Evolutionary conservation across 2,888 invertebrate species (phyloP).

Genomic region (Dolichopus griseipennis): DNA sequence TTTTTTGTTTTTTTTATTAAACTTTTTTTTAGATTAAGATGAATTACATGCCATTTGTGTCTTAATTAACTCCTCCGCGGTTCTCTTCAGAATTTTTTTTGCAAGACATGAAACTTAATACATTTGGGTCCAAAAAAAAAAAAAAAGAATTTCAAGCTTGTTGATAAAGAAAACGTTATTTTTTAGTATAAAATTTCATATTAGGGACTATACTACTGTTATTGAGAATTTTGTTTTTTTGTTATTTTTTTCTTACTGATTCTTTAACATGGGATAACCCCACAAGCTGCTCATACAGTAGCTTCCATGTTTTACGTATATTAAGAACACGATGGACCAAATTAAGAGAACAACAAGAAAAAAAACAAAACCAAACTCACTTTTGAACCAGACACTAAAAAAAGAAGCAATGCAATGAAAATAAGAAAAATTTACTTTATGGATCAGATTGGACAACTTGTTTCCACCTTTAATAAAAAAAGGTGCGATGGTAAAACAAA

Average conservation of each 20-base stretch:
- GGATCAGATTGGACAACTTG: background rate
- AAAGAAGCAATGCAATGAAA: background rate
- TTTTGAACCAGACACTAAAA: background rate
- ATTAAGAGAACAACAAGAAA: background rate
- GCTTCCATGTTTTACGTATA: conserved; percentile 1
- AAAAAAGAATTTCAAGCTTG: background rate
- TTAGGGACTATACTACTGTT: too few relatives aligned
- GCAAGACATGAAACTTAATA: background rate
- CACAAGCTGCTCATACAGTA: conserved; percentile 10
- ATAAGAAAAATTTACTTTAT: background rate
- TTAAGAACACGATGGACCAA: background rate
- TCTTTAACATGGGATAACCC: conserved; percentile 8
- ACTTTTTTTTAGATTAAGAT: conserved; percentile 7
- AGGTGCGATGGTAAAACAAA: background rate
- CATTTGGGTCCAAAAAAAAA: background rate
- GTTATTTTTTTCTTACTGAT: background rate
- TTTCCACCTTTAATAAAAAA: background rate
- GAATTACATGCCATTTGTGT: conserved; percentile 10
- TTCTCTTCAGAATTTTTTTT: background rate
- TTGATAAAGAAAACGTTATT: too few relatives aligned
- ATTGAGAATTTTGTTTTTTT: background rate
- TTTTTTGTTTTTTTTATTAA: background rate
- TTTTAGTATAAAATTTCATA: too few relatives aligned
- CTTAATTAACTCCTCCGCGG: conserved; percentile 12
- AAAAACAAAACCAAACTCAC: background rate